A percentile compares a stretch with the other conserved stretches of the same genome.
These are phyloP conservation scores for Keiferia lycopersicella DNA, from an alignment of 2,888 invertebrate species.

Conservation along the genomic window DNA sequence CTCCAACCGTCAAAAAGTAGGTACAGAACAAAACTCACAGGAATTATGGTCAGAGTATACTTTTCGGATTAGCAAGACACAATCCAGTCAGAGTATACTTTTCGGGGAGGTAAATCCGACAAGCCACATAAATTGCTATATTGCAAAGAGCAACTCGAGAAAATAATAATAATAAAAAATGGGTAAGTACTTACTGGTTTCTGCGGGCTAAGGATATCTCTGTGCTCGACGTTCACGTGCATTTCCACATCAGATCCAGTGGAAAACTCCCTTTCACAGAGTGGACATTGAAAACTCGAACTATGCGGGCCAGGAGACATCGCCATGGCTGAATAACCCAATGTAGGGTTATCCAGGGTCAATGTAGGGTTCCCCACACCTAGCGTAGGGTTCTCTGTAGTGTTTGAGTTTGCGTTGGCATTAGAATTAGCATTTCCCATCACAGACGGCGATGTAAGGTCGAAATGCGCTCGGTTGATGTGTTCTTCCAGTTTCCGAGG, in stretches of 20 bases:
- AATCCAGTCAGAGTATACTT: too few relatives aligned
- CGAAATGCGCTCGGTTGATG: constrained; percentile 91
- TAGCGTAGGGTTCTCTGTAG: constrained; percentile 53
- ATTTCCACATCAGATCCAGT: constrained; percentile 90
- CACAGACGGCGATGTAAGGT: constrained; percentile 88
- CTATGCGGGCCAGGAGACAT: constrained; percentile 72
- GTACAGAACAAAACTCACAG: too few relatives aligned
- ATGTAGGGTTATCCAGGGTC: constrained; percentile 52
- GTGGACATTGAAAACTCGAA: constrained; percentile 86
- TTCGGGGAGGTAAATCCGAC: too few relatives aligned
- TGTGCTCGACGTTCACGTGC: constrained; percentile 92
- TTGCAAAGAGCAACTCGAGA: too few relatives aligned
- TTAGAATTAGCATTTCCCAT: constrained; percentile 66
- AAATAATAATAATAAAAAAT: too few relatives aligned
- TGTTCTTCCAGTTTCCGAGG: constrained; percentile 89
- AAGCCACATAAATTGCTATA: too few relatives aligned
- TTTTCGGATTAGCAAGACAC: too few relatives aligned
- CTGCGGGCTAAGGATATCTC: constrained; percentile 88
- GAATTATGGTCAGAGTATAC: too few relatives aligned
- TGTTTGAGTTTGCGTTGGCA: constrained; percentile 44
- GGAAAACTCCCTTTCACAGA: constrained; percentile 87
- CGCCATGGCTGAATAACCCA: constrained; percentile 65
- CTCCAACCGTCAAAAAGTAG: too few relatives aligned
- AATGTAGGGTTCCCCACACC: constrained; percentile 53
- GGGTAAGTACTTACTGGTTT: constrained; percentile 55